Conservation (phyloP, 2,113 vertebrate species). For the Plecotus auritus region DNA sequence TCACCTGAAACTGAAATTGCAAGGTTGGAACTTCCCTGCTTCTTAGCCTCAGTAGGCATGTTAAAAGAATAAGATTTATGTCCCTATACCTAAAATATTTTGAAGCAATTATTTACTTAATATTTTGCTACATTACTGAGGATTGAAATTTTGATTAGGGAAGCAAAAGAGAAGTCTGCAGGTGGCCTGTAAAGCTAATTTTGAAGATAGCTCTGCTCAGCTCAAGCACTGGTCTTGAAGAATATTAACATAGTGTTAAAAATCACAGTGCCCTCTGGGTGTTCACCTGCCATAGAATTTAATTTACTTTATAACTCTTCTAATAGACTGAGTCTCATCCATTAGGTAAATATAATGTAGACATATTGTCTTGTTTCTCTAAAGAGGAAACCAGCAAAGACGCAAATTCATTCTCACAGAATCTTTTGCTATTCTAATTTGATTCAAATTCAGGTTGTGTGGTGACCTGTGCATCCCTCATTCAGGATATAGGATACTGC, state of each 20-base stretch:
- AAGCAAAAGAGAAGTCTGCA: conserved; percentile 82
- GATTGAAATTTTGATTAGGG: conserved; percentile 80
- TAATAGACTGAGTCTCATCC: conserved; percentile 83
- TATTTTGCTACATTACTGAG: conserved; percentile 84
- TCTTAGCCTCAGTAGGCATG: conserved; percentile 70
- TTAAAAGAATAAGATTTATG: conserved; percentile 78
- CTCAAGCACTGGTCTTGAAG: conserved; percentile 77
- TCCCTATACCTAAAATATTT: conserved; percentile 80
- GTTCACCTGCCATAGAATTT: conserved; percentile 85
- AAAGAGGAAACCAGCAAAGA: conserved; percentile 77
- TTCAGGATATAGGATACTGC: conserved; percentile 21
- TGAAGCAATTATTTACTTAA: conserved; percentile 85
- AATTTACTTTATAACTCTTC: conserved; percentile 87
- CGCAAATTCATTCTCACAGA: conserved; percentile 69
- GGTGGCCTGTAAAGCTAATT: conserved; percentile 85
- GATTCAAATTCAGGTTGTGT: conserved; percentile 69
- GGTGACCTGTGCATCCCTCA: conserved; percentile 41
- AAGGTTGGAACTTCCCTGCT: conserved; percentile 64
- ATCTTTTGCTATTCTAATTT: conserved; percentile 74
- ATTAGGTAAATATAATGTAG: conserved; percentile 85
- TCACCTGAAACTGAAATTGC: conserved; percentile 70
- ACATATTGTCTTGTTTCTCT: conserved; percentile 80
- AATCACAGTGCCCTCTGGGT: conserved; percentile 79
- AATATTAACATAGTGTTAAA: conserved; percentile 84
- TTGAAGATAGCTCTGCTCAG: conserved; percentile 80